phyloP scores from a whole-genome alignment of 2,797 vertebrate genomes.

The Coracias cyanogaster region DNA sequence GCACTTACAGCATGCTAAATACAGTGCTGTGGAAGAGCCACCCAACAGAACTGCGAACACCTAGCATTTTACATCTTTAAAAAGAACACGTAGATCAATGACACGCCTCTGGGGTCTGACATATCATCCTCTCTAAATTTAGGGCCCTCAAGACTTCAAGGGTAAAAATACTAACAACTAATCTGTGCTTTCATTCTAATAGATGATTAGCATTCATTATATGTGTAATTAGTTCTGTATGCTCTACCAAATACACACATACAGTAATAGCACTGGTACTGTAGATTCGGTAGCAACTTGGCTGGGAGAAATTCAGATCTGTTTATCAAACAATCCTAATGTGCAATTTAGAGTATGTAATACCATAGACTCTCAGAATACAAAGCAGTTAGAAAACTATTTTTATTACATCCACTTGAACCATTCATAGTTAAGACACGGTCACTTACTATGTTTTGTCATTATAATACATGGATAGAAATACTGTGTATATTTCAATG shows the following conservation, averaged over 20 bases:
- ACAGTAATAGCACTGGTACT: conserved; percentile 77
- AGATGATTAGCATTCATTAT: conserved; percentile 82
- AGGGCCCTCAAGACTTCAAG: conserved; percentile 75
- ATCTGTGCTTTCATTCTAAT: conserved; percentile 83
- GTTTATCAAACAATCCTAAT: conserved; percentile 81
- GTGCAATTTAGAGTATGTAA: conserved; percentile 81
- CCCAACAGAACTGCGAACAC: conserved; percentile 74
- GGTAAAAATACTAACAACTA: conserved; percentile 80
- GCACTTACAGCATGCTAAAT: conserved; percentile 80
- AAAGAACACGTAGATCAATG: conserved; percentile 74
- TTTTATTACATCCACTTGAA: conserved; percentile 82
- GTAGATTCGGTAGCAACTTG: conserved; percentile 74
- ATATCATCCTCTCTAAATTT: conserved; percentile 74
- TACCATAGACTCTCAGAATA: conserved; percentile 78
- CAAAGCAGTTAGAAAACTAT: conserved; percentile 84
- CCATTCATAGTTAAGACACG: conserved; percentile 82
- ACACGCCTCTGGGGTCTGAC: conserved; percentile 74
- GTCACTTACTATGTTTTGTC: conserved; percentile 81
- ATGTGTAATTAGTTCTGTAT: conserved; percentile 79
- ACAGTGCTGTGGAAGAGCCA: conserved; percentile 74
- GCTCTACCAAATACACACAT: conserved; percentile 78
- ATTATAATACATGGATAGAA: conserved; percentile 83
- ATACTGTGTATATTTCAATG: conserved; percentile 80
- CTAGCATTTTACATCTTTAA: conserved; percentile 74
- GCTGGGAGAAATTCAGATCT: conserved; percentile 62